These are phyloP conservation scores for Amyelois transitella DNA, from an alignment of 1,140 invertebrate genomes.

Conservation along the genomic window DNA sequence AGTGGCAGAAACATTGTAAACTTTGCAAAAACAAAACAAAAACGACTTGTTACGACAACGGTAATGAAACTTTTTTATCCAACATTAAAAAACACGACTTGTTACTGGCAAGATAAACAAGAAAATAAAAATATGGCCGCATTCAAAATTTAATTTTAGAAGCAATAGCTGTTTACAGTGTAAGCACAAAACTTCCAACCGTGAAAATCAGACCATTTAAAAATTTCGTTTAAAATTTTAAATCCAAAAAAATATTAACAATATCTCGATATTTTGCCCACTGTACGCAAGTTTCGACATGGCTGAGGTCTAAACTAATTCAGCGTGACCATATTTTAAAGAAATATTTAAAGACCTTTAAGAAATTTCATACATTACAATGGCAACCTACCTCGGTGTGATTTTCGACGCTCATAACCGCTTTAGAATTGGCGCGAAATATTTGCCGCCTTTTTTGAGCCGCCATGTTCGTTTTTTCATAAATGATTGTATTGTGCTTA, in stretches of 20 bases:
- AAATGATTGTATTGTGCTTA: neutral
- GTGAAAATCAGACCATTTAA: neutral
- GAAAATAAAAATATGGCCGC: neutral
- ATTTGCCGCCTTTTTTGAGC: neutral
- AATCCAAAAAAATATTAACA: slow-evolving; percentile 1
- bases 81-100: too few species aligned
- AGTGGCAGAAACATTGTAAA: too few species aligned
- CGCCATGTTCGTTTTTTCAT: neutral
- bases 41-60: too few species aligned
- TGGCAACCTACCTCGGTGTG: neutral
- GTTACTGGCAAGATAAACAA: too few species aligned
- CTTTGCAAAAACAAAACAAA: too few species aligned
- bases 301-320: neutral
- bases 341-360: neutral
- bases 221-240: neutral
- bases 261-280: neutral
- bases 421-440: slow-evolving; percentile 1
- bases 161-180: neutral
- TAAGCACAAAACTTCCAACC: neutral
- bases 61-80: too few species aligned
- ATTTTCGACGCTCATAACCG: neutral
- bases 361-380: neutral
- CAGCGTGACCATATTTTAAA: slow-evolving; percentile 1
- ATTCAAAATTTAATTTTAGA: neutral
- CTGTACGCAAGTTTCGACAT: neutral